Evolutionary conservation across 2,113 vertebrate species (phyloP).

Genomic region (Deroptyus accipitrinus): DNA sequence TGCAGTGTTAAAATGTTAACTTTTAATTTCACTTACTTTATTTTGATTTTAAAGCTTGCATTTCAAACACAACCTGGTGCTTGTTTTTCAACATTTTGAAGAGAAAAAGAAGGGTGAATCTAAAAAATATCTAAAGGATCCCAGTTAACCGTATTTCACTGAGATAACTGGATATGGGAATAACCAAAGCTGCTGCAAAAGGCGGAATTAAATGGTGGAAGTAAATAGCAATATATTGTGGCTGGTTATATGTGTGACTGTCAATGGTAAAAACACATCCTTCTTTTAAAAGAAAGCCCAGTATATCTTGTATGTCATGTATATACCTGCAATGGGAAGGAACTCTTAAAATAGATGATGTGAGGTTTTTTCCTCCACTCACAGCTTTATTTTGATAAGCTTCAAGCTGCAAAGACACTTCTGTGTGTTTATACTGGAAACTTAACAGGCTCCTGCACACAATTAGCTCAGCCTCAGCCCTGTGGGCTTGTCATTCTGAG

Average conservation of each 20-base stretch:
- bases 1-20: neutral
- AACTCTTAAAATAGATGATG: neutral
- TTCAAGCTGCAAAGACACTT: fast-evolving
- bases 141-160: neutral
- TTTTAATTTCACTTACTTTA: neutral
- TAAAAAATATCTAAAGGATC: neutral
- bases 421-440: neutral
- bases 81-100: neutral
- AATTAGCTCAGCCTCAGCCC: neutral
- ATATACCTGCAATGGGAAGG: neutral
- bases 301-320: neutral
- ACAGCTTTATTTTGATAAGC: neutral
- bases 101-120: neutral
- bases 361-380: neutral
- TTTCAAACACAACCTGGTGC: fast-evolving
- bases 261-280: neutral
- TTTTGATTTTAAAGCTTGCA: neutral
- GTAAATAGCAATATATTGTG: neutral
- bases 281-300: neutral
- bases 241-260: neutral
- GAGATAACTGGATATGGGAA: neutral
- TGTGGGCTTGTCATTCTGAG: neutral
- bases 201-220: neutral
- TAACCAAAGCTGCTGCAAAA: neutral
- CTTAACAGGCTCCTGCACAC: neutral